These are phyloP conservation scores for Apostichopus parvimensis DNA, from an alignment of 35 echinoderm and acorn worm species.

Conservation along the genomic window DNA sequence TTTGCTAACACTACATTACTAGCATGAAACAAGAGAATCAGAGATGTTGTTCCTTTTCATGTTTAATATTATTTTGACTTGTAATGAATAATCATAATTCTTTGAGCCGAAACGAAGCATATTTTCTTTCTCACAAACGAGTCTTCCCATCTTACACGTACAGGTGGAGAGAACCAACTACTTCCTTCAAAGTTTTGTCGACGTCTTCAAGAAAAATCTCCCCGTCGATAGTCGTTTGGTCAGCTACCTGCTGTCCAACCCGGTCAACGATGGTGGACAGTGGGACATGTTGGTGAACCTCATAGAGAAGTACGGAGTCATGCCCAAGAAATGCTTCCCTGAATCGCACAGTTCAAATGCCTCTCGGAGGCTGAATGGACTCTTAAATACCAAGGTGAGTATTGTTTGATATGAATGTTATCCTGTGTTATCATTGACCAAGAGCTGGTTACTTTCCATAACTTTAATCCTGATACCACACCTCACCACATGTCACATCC, in stretches of 20 bases:
- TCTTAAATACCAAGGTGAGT: constrained; percentile 78
- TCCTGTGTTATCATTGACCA: too few relatives aligned
- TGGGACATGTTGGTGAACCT: constrained; percentile 99
- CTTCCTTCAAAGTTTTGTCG: constrained; percentile 77
- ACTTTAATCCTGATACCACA: too few relatives aligned
- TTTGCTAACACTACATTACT: too few relatives aligned
- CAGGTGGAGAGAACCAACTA: constrained; percentile 92
- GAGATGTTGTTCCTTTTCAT: too few relatives aligned
- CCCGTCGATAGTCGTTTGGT: constrained; percentile 79
- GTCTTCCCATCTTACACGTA: too few relatives aligned
- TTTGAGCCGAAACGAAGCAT: too few relatives aligned
- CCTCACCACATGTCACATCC: too few relatives aligned
- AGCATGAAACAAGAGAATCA: too few relatives aligned
- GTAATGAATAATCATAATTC: too few relatives aligned
- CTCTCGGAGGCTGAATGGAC: constrained; percentile 64
- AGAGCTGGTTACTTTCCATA: too few relatives aligned
- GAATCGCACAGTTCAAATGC: constrained; percentile 76
- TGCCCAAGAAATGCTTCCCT: constrained; percentile 95
- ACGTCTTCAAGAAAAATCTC: constrained; percentile 72
- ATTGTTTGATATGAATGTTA: too few relatives aligned
- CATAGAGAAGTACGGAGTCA: constrained; percentile 89
- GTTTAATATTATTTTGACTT: too few relatives aligned
- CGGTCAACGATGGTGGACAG: constrained; percentile 91
- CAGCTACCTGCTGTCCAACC: constrained; percentile 84
- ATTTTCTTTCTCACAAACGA: constrained; percentile 24